Evolutionary conservation across 1,140 invertebrate genomes (phyloP).

Genomic region (Aphelenchoides avenae): DNA sequence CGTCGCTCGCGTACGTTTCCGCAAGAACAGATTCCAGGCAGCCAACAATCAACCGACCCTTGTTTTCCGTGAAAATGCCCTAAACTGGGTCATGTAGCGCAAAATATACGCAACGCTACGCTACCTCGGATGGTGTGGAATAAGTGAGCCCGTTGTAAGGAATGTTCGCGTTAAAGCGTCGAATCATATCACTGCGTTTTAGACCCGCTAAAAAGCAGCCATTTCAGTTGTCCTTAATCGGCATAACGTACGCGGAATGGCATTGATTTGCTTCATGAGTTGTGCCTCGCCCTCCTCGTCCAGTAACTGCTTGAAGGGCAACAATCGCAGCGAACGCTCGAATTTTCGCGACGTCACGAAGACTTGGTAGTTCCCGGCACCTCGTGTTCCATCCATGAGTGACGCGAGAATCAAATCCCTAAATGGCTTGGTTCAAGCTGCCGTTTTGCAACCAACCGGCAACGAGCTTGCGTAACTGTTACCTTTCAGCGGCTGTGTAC

Average conservation of each 20-base stretch:
- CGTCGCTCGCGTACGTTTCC: constrained; percentile 55
- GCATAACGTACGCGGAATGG: constrained; percentile 65
- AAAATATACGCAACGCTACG: constrained; percentile 66
- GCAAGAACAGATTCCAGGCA: constrained; percentile 73
- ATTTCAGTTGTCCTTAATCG: constrained; percentile 9
- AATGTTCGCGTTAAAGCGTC: constrained; percentile 92
- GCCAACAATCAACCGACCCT: constrained; percentile 85
- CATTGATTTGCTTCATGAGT: constrained; percentile 76
- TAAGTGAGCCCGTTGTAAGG: constrained; percentile 94
- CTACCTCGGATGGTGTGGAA: constrained; percentile 79
- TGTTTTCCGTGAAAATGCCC: constrained; percentile 94
- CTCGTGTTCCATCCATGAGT: constrained; percentile 86
- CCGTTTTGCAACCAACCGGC: constrained; percentile 24
- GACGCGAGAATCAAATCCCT: constrained; percentile 91
- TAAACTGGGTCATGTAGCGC: constrained; percentile 57
- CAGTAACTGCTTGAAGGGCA: constrained; percentile 77
- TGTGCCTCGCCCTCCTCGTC: constrained; percentile 89
- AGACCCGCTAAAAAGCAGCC: constrained; percentile 65
- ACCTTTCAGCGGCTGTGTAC: constrained; percentile 80
- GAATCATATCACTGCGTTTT: constrained; percentile 69
- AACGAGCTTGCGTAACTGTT: not conserved
- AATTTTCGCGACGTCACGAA: constrained; percentile 81
- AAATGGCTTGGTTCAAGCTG: too few relatives aligned
- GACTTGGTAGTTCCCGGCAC: constrained; percentile 93
- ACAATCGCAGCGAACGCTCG: constrained; percentile 76